Conservation (phyloP, 2,113 vertebrate species). For the Elephas maximus region DNA sequence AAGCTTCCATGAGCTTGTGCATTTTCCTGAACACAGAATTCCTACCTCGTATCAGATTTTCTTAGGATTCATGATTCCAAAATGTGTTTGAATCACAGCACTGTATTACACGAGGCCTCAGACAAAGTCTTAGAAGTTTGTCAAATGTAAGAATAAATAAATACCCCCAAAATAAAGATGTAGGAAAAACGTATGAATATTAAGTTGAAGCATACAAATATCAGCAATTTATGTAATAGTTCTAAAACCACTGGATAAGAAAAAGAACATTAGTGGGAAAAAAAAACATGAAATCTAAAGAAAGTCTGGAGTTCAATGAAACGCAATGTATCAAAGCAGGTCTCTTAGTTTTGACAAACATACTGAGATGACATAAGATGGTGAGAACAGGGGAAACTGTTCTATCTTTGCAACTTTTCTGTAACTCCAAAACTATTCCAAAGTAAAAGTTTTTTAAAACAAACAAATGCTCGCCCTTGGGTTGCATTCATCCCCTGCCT, state of each 20-base stretch:
- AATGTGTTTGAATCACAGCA: neutral
- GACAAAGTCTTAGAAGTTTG: neutral
- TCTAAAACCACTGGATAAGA: neutral
- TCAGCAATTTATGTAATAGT: neutral
- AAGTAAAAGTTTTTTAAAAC: conserved; percentile 31
- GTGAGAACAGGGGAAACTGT: neutral
- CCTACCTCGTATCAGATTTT: neutral
- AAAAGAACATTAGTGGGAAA: neutral
- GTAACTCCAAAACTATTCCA: conserved; percentile 33
- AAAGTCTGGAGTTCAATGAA: neutral
- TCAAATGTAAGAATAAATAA: neutral
- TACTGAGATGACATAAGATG: neutral
- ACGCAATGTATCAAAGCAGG: neutral
- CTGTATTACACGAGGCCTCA: neutral
- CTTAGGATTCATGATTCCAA: neutral
- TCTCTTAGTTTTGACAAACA: neutral
- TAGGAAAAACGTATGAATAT: neutral
- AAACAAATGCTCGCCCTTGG: neutral
- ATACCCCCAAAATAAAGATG: neutral
- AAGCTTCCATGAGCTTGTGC: neutral
- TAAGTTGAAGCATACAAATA: neutral
- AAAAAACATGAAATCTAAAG: neutral
- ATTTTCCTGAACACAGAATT: neutral
- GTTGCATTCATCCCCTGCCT: neutral
- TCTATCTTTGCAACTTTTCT: neutral